Conservation (phyloP, 35 echinoderm and acorn worm genomes). For the Heliocidaris tuberculata region DNA sequence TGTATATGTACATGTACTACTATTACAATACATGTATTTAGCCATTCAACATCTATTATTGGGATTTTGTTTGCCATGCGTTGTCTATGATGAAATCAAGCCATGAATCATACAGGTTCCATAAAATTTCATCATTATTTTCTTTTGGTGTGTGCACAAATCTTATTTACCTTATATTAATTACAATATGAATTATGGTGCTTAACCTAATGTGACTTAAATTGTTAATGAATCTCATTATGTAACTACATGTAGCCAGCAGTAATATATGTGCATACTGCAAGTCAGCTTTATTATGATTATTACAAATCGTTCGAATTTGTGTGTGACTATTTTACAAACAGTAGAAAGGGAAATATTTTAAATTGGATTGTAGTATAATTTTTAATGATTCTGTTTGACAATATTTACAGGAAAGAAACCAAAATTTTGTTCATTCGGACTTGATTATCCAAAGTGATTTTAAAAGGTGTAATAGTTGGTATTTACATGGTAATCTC, state of each 20-base stretch:
- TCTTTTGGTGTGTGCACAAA: neutral
- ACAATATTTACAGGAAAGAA: too few species aligned
- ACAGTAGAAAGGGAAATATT: neutral
- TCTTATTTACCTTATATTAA: neutral
- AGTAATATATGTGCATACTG: neutral
- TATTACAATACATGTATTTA: too few species aligned
- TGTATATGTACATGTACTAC: too few species aligned
- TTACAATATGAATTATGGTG: neutral
- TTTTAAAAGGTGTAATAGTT: too few species aligned
- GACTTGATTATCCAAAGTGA: too few species aligned
- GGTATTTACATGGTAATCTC: too few species aligned
- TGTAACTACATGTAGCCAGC: neutral
- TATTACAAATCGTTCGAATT: neutral
- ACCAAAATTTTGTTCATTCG: neutral
- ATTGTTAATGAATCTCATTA: neutral
- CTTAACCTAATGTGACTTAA: neutral
- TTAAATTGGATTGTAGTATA: neutral
- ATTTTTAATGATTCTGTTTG: neutral
- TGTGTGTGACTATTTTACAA: neutral
- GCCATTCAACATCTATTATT: too few species aligned
- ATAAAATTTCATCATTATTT: neutral
- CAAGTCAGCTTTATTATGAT: neutral
- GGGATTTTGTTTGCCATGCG: too few species aligned
- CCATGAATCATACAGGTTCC: too few species aligned
- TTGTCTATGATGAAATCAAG: too few species aligned